Conservation (phyloP, 1,140 invertebrate genomes). For the Adelges cooleyi region DNA sequence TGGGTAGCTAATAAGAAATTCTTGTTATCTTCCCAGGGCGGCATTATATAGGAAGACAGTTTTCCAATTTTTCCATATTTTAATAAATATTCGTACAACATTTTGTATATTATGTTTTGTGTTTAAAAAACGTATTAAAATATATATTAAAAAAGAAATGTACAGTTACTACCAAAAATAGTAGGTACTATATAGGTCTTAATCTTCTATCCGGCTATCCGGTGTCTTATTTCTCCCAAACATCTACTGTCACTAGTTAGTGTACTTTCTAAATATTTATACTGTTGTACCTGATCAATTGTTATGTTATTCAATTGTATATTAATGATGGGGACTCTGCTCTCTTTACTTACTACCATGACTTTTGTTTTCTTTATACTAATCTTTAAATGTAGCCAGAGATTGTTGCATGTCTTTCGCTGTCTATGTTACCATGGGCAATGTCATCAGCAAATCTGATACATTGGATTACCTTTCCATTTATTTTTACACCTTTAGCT, state of each 20-base stretch:
- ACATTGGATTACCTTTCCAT: background rate
- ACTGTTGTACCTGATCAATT: background rate
- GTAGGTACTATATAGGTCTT: too few relatives aligned
- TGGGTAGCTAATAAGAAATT: too few relatives aligned
- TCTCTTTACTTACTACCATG: background rate
- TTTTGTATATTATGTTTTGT: too few relatives aligned
- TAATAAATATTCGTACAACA: too few relatives aligned
- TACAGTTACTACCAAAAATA: too few relatives aligned
- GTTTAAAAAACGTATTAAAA: too few relatives aligned
- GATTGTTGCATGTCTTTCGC: too few relatives aligned
- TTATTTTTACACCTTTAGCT: constrained; percentile 10
- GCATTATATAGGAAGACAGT: too few relatives aligned
- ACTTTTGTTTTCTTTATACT: background rate
- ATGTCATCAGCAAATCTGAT: constrained; percentile 6
- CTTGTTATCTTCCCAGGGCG: too few relatives aligned
- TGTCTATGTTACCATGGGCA: background rate
- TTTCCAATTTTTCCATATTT: too few relatives aligned
- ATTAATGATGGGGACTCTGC: background rate
- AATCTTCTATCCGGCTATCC: too few relatives aligned
- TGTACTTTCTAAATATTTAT: background rate
- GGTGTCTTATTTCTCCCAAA: background rate
- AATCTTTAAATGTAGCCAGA: background rate
- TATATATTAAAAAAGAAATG: too few relatives aligned
- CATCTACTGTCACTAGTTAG: background rate
- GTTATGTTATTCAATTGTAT: background rate